Base-by-base conservation (phyloP, 2,113 vertebrate species). In the Calonectris borealis region DNA sequence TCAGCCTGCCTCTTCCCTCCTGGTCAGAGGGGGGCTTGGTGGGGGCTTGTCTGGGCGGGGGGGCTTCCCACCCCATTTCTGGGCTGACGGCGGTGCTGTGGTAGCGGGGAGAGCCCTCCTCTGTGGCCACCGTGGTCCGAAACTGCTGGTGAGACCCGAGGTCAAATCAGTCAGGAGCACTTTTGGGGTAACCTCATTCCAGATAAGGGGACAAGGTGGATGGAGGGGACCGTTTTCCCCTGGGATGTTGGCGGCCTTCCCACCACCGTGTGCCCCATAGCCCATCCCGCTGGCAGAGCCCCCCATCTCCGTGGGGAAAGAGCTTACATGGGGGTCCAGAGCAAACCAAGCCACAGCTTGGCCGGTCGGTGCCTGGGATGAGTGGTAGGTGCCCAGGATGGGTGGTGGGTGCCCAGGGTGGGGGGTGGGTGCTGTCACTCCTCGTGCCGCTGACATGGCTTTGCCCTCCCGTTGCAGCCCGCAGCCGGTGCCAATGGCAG, bases 401-500 rank as follows among this genome's bases (percentile, higher is more conserved):
- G 32, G 36, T 36, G 52, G 7, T 34, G 44, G 11, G 11, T 60
- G 21, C 51, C 60, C 6, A 1, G n/a, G 12, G 3, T 58, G 62
- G 32, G 36, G 32, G 52, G 7, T 34, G 44, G 11, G 11, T 60
- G 21, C 51, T 1, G 1, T 26, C 1, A 0, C 51, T 40, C 82
- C 34, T 54, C 7, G 0, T 20, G 7, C n/a, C 7, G 0, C 70
- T 90, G 76, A 94, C 48, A 16, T 4, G 12, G 9, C n/a, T 20
- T 34, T 92, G 54, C 54, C 14, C 83, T 83, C 64, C 71, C 4
- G 0, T 78, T 32, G 17, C 97, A 99, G 98, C 48, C 97, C 96
- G 4, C 98, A 98, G 83, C 98, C 98, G 6, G 97, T 98, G 96
- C 98, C 98, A 38, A 98, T 98, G 96, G 98, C 98, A 7, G 99